Percentiles rank a stretch among this genome's conserved stretches.
Conservation (phyloP, 2,797 vertebrate species). For the Lagodon rhomboides region DNA sequence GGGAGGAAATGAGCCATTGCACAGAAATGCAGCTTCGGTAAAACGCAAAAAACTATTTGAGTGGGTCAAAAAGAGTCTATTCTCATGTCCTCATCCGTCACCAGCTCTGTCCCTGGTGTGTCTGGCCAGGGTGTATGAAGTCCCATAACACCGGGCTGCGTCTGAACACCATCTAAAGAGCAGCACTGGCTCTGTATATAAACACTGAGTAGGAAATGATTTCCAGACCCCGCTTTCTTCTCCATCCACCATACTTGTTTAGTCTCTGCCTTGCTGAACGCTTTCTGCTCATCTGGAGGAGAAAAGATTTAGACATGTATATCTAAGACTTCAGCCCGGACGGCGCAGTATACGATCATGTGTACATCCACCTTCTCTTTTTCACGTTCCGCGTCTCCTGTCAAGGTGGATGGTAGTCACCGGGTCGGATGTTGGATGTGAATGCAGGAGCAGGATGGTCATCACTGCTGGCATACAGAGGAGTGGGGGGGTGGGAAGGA, state of each 20-base stretch:
- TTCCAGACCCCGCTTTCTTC: constrained; percentile 72
- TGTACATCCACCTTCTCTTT: constrained; percentile 21
- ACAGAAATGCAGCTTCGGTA: constrained; percentile 44
- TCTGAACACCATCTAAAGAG: constrained; percentile 68
- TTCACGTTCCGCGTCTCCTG: constrained; percentile 36
- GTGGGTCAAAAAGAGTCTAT: constrained; percentile 44
- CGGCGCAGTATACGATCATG: constrained; percentile 22
- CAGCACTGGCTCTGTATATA: constrained; percentile 67
- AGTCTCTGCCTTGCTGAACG: constrained; percentile 44
- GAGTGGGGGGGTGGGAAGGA: constrained; percentile 71
- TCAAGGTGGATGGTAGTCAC: constrained; percentile 57
- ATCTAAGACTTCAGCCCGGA: constrained; percentile 36
- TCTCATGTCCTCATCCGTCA: constrained; percentile 67
- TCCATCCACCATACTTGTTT: constrained; percentile 45
- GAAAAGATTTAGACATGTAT: constrained; percentile 26
- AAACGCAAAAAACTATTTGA: constrained; percentile 48
- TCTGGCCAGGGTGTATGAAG: constrained; percentile 49
- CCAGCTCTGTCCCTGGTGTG: constrained; percentile 49
- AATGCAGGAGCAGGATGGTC: constrained; percentile 72
- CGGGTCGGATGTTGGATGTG: constrained; percentile 56
- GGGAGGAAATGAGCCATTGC: constrained; percentile 51
- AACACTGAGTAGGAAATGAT: constrained; percentile 79
- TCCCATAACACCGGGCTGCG: constrained; percentile 51
- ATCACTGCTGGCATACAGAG: constrained; percentile 71
- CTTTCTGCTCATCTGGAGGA: constrained; percentile 41